Conservation (phyloP, 2,888 invertebrate species). For the Lasioglossum calceatum region DNA sequence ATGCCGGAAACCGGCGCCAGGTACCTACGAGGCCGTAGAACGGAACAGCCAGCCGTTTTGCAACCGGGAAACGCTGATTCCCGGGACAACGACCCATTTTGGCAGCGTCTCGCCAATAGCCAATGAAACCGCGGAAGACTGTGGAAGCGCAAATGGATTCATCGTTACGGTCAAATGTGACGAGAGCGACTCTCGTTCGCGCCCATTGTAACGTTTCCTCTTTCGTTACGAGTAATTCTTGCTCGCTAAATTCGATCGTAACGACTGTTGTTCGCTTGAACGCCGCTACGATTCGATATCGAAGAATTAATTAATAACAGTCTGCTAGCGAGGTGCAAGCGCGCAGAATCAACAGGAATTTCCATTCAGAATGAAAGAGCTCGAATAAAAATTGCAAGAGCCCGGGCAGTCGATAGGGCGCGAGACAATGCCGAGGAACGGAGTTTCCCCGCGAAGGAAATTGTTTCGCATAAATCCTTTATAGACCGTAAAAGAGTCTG, state of each 20-base stretch:
- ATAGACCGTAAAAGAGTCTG: conserved; percentile 76
- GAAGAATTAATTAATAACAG: neutral
- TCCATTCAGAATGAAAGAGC: conserved; percentile 49
- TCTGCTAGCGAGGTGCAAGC: neutral
- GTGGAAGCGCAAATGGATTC: neutral
- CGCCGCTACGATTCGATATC: neutral
- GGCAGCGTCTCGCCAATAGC: neutral
- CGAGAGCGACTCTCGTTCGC: neutral
- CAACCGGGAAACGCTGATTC: neutral
- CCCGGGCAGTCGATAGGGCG: neutral
- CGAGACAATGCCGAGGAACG: conserved; percentile 37
- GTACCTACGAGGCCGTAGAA: neutral
- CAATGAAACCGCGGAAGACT: neutral
- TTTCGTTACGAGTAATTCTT: neutral
- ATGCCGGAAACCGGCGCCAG: conserved; percentile 28
- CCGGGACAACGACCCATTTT: neutral
- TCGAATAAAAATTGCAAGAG: conserved; percentile 49
- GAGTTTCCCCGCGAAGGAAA: conserved; percentile 63
- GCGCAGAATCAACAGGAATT: conserved; percentile 31
- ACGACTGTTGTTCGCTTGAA: neutral
- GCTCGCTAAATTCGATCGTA: neutral
- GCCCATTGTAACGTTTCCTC: neutral
- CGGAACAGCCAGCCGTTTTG: conserved; percentile 3
- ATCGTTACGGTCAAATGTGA: neutral
- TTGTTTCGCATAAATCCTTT: conserved; percentile 78